Base-by-base conservation (phyloP, 2,888 invertebrate species). In the Leuctra nigra region DNA sequence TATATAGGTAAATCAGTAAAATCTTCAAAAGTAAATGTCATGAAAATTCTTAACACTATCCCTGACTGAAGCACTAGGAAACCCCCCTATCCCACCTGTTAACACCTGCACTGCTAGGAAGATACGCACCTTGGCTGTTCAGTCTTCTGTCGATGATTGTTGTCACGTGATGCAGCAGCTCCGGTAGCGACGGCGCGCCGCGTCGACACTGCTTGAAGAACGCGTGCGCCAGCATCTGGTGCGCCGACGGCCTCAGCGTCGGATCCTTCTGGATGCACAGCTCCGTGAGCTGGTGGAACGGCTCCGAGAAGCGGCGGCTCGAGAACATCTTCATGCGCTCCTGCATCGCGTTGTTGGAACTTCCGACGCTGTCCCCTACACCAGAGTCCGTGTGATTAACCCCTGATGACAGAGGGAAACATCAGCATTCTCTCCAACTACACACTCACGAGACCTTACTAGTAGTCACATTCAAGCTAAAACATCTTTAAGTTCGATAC, bases 241-340 rank as follows among this genome's bases (percentile, higher is more conserved):
- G 72, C 2, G 87, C 82, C 4, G 81, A 76, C 48, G 90, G 89
- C 52, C 91, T 76, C 67, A 79, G 77, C n/a, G 75, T 73, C 0
- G 87, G 81, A 60, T 85, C 84, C 60, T 81, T 78, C 66, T 84
- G 82, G 64, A 90, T 72, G 66, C 89, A 85, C 59, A 83, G 70
- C 63, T 87, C 86, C 54, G 84, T 80, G 65, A 92, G 77, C 63
- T 86, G 81, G 69, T 93, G 92, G 71, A 92, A 87, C 64, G 81
- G 74, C 62, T 86, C 84, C 2, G 85, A 80, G 61, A 92, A 87
- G 63, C 79, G 78, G 57, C 90, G 73, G 53, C 77, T 73, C 54
- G 29, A 61, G 56, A 36, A 63, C 60, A 35, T 61, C 61, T 56
- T 59, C 63, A 57, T 61, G 61, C 24, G 62, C 62, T 6, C 59